Conservation (phyloP, 2,113 vertebrate species). For the Todiramphus saurophagus region DNA sequence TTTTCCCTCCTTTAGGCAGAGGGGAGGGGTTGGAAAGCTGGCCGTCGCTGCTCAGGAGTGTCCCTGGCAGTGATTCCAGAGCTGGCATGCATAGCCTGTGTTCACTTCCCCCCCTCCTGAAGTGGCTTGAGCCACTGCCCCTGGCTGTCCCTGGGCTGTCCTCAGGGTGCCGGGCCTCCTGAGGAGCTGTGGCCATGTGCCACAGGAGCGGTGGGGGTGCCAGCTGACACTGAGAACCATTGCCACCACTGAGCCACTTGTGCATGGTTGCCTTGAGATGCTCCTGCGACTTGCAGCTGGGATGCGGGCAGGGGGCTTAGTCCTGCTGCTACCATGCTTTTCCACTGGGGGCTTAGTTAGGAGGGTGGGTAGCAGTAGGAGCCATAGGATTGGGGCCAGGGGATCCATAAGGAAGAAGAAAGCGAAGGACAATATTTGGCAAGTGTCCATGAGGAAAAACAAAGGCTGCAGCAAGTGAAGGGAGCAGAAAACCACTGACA, state of each 20-base stretch:
- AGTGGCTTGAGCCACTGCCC: accelerated
- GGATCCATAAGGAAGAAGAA: neutral
- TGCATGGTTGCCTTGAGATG: neutral
- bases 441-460: neutral
- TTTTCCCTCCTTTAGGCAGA: neutral
- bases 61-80: neutral
- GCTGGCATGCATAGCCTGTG: neutral
- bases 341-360: accelerated
- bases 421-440: neutral
- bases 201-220: neutral
- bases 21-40: neutral
- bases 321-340: accelerated
- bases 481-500: neutral
- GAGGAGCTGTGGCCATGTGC: neutral
- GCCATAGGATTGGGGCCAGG: neutral
- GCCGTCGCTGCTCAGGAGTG: accelerated
- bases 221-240: accelerated
- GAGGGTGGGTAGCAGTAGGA: neutral
- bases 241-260: accelerated
- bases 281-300: neutral
- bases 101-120: neutral
- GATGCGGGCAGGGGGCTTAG: neutral
- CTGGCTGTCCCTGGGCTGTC: accelerated
- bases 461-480: neutral
- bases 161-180: neutral